These are phyloP conservation scores for Lordiphosa fenestrarum DNA, from an alignment of 2,888 invertebrate species.

Conservation along the genomic window DNA sequence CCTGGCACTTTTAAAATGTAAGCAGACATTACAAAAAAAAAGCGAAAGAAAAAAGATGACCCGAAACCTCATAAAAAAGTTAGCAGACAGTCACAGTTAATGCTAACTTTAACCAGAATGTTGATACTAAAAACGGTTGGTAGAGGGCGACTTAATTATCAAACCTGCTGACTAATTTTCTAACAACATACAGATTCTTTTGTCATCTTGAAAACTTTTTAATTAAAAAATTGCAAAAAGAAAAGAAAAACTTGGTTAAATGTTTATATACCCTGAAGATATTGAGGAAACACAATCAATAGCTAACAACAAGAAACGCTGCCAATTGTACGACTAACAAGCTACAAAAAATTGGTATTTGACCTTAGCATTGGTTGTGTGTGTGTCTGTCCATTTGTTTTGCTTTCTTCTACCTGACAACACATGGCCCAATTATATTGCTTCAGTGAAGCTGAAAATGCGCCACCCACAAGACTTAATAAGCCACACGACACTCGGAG, in stretches of 20 bases:
- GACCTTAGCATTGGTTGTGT: slow-evolving; percentile 7
- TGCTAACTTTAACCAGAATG: no score
- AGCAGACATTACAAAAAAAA: no score
- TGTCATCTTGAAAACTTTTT: slow-evolving; percentile 36
- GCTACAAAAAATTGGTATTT: slow-evolving; percentile 6
- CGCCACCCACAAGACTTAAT: slow-evolving; percentile 48
- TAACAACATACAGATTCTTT: not conserved
- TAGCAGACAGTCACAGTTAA: no score
- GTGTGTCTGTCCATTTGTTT: slow-evolving; percentile 3
- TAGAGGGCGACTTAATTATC: not conserved
- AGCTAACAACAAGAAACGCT: slow-evolving; percentile 1
- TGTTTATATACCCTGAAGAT: slow-evolving; percentile 11
- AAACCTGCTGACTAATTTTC: not conserved
- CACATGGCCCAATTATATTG: slow-evolving; percentile 65
- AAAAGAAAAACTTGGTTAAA: slow-evolving; percentile 3
- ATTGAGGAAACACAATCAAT: slow-evolving; percentile 35
- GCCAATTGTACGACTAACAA: slow-evolving; percentile 8
- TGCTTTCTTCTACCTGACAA: slow-evolving; percentile 31
- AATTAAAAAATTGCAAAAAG: slow-evolving; percentile 42
- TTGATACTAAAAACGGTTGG: no score
- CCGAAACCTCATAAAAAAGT: no score
- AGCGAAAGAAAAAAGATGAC: no score
- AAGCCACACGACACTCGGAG: slow-evolving; percentile 46
- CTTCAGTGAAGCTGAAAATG: slow-evolving; percentile 68
- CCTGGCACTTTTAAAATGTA: no score